Evolutionary conservation across 23 tunicate species (phyloP).

Genomic region (Phallusia fumigata): DNA sequence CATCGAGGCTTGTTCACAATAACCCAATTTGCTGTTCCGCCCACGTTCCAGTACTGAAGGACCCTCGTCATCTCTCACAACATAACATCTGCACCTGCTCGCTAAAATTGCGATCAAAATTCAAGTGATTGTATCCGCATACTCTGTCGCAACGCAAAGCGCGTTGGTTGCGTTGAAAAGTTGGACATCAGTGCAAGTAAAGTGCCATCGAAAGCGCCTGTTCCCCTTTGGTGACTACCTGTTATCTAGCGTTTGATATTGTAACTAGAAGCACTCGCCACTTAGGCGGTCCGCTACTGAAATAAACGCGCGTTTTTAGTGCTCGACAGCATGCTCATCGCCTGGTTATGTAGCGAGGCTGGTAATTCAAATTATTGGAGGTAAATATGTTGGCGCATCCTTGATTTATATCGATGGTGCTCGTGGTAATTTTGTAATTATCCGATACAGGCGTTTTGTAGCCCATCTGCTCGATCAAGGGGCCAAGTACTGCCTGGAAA

Average conservation of each 20-base stretch:
- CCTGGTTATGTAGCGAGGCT: not conserved
- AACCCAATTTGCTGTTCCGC: conserved; percentile 11
- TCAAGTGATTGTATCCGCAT: not conserved
- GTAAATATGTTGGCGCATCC: not conserved
- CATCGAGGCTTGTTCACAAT: conserved; percentile 1
- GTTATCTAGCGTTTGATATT: not conserved
- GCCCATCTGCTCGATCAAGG: conserved; percentile 1
- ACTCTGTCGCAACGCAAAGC: not conserved
- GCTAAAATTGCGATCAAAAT: not conserved
- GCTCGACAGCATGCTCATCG: not conserved
- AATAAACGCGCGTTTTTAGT: not conserved
- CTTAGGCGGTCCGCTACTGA: not conserved
- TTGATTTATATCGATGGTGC: not conserved
- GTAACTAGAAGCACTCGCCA: not conserved
- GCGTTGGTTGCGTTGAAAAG: not conserved
- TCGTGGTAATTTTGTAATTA: not conserved
- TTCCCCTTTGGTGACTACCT: not conserved
- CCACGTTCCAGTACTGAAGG: not conserved
- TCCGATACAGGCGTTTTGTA: not conserved
- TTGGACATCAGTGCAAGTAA: not conserved
- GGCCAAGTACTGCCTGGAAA: not conserved
- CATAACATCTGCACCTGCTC: conserved; percentile 5
- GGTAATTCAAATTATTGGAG: not conserved
- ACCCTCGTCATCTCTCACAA: not conserved
- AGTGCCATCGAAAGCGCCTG: conserved; percentile 15